Conservation (phyloP, 2,113 vertebrate genomes). For the Glaucidium brasilianum region DNA sequence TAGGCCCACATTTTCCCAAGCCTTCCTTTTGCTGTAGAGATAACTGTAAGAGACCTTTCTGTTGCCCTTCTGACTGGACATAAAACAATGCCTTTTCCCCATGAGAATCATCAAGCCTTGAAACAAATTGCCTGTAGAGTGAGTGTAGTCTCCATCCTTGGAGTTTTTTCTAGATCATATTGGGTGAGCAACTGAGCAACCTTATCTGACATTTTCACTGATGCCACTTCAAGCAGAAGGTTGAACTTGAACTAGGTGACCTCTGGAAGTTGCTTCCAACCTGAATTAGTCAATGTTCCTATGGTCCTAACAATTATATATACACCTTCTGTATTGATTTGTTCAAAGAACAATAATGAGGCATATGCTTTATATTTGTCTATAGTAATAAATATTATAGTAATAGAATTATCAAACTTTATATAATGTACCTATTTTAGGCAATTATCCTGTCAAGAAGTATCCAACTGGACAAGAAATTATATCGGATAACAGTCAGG, state of each 20-base stretch:
- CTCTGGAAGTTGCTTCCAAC: not conserved
- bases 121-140: not conserved
- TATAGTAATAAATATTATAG: not conserved
- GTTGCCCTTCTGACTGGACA: not conserved
- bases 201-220: not conserved
- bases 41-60: not conserved
- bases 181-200: not conserved
- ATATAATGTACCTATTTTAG: not conserved
- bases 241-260: not conserved
- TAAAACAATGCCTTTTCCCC: not conserved
- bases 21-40: not conserved
- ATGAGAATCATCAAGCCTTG: not conserved
- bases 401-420: not conserved
- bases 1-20: not conserved
- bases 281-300: not conserved
- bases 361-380: not conserved
- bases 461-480: not conserved
- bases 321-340: not conserved
- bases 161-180: not conserved
- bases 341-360: not conserved
- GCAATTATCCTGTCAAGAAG: not conserved
- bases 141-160: not conserved
- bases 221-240: not conserved
- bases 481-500: not conserved
- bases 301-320: not conserved